Evolutionary conservation across 2,797 vertebrate genomes (phyloP).

Genomic region (Arctocebus calabarensis): DNA sequence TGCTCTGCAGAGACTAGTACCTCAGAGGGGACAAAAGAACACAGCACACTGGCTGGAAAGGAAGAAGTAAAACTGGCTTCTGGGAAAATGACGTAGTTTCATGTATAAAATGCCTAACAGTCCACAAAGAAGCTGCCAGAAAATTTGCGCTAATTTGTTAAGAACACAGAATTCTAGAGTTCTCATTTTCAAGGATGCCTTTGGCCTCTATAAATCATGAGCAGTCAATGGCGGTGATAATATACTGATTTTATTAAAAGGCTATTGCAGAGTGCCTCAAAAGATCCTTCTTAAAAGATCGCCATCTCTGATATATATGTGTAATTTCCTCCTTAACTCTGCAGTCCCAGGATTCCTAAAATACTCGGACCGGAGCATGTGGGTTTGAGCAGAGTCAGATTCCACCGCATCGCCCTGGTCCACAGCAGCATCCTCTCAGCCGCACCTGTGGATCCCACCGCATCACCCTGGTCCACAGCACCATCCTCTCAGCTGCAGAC

Average conservation of each 20-base stretch:
- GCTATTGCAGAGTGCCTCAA: background rate
- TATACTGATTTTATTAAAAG: background rate
- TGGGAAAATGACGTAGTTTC: background rate
- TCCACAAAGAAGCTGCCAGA: background rate
- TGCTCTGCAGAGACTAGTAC: fast-evolving
- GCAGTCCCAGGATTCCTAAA: background rate
- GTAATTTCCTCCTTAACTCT: background rate
- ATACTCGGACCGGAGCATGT: background rate
- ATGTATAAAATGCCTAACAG: background rate
- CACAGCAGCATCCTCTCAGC: background rate
- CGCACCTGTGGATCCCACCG: background rate
- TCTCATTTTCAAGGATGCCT: background rate
- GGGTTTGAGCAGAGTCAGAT: background rate
- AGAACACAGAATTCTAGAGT: background rate
- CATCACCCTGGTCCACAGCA: background rate
- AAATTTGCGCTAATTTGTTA: background rate
- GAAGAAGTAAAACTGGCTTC: background rate
- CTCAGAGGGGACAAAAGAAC: background rate
- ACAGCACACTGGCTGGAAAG: background rate
- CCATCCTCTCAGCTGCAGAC: background rate
- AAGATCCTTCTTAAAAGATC: background rate
- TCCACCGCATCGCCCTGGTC: background rate
- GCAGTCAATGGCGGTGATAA: background rate
- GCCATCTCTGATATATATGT: background rate
- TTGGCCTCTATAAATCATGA: slow-evolving; percentile 1